These are phyloP conservation scores for Harpalus rubripes DNA, from an alignment of 2,888 invertebrate genomes.

Conservation along the genomic window DNA sequence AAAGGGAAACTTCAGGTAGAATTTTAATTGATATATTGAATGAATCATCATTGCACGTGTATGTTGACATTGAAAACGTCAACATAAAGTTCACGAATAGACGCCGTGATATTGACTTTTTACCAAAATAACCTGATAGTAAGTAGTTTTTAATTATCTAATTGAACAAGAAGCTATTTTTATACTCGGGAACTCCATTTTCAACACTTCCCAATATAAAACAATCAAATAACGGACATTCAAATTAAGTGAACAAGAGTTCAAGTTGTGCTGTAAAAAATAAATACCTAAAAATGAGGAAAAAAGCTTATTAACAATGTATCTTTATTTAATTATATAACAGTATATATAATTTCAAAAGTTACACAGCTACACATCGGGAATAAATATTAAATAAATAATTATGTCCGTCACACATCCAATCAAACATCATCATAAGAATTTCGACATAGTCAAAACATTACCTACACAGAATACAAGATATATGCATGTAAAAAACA, in stretches of 20 bases:
- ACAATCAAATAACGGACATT: slow-evolving; percentile 32
- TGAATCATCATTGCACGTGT: slow-evolving; percentile 61
- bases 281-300: neutral
- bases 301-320: slow-evolving; percentile 59
- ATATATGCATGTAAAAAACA: slow-evolving; percentile 57
- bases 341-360: slow-evolving; percentile 64
- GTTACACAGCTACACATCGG: slow-evolving; percentile 62
- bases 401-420: slow-evolving; percentile 53
- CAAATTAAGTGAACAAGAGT: slow-evolving; percentile 15
- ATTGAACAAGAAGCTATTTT: slow-evolving; percentile 27
- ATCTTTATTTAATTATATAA: slow-evolving; percentile 65
- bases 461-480: slow-evolving; percentile 42
- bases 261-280: neutral
- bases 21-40: slow-evolving; percentile 54
- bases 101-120: neutral
- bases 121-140: neutral
- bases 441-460: slow-evolving; percentile 49
- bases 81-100: slow-evolving; percentile 19
- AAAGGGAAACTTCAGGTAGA: slow-evolving; percentile 54
- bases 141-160: slow-evolving; percentile 25
- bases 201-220: slow-evolving; percentile 54
- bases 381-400: slow-evolving; percentile 66
- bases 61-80: slow-evolving; percentile 59
- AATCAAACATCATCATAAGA: slow-evolving; percentile 47
- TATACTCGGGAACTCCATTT: slow-evolving; percentile 44